These are phyloP conservation scores for Chrysolina oricalcia DNA, from an alignment of 2,888 invertebrate genomes.

Conservation along the genomic window DNA sequence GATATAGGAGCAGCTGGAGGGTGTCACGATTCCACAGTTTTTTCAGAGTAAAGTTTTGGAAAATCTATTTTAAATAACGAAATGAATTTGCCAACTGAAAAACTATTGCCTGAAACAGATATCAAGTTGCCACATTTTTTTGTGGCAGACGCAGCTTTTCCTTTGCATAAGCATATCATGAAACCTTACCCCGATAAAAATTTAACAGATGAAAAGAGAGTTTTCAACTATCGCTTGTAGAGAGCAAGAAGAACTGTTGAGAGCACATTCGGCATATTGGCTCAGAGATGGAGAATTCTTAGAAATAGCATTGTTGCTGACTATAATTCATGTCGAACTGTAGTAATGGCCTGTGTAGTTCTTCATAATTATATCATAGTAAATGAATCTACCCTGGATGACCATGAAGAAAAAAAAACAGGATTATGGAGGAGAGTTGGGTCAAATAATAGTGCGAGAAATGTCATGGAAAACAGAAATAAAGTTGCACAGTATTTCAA, in stretches of 20 bases:
- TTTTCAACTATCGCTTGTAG: not conserved
- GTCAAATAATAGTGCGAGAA: constrained; percentile 15
- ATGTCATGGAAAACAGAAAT: no score
- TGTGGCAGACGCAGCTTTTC: no score
- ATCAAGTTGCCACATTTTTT: no score
- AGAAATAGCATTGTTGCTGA: constrained; percentile 7
- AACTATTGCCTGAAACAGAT: no score
- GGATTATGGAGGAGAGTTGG: constrained; percentile 12
- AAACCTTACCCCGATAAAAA: not conserved
- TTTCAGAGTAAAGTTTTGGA: not conserved
- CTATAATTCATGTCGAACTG: constrained; percentile 1
- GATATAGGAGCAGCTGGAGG: no score
- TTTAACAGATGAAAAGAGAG: not conserved
- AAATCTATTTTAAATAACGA: constrained; percentile 1
- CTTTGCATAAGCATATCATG: no score
- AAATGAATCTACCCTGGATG: constrained; percentile 19
- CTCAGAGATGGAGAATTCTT: no score
- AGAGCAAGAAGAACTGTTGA: no score
- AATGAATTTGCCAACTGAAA: no score
- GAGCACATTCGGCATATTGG: no score
- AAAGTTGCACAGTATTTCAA: no score
- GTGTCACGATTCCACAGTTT: no score
- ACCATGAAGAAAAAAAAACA: not conserved
- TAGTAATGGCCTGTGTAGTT: constrained; percentile 21
- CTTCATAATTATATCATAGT: constrained; percentile 12